Percentiles rank a stretch among this genome's conserved stretches.
phyloP scores from a whole-genome alignment of 2,888 invertebrate species.

The Teleiodes luculella region DNA sequence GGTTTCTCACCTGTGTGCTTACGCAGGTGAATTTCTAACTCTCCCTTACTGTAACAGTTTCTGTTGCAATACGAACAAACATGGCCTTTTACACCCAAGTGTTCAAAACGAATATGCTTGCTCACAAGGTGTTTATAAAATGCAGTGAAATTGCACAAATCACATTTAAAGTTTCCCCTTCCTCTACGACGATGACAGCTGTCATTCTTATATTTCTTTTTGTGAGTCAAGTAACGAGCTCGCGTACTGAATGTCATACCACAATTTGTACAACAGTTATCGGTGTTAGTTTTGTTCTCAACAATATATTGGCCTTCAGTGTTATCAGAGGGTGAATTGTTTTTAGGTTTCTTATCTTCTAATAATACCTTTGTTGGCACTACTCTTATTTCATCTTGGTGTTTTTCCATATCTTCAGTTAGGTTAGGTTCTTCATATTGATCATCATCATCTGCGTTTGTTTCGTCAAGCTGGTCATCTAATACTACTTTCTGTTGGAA shows the following conservation, averaged over 20 bases:
- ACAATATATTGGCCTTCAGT: neutral
- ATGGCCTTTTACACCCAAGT: neutral
- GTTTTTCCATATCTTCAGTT: too few species aligned
- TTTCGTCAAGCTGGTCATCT: too few species aligned
- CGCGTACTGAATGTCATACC: neutral
- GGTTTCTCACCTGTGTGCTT: neutral
- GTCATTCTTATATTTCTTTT: neutral
- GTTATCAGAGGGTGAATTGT: neutral
- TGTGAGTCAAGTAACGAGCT: neutral
- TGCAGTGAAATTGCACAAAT: neutral
- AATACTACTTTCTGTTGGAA: too few species aligned
- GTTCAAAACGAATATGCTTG: neutral
- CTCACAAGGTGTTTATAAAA: neutral
- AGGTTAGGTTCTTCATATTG: too few species aligned
- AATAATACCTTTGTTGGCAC: too few species aligned
- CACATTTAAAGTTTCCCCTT: neutral
- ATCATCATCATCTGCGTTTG: too few species aligned
- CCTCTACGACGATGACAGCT: neutral
- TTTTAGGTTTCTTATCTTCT: neutral
- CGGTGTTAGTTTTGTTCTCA: too few species aligned
- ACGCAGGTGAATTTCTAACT: neutral
- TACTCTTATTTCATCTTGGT: too few species aligned
- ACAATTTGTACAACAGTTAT: neutral
- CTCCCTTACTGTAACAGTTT: neutral
- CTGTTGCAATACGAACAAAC: neutral